Percentiles rank a stretch among this genome's conserved stretches.
Evolutionary conservation across 2,888 invertebrate species (phyloP).

Genomic region (Halocaridina rubra): DNA sequence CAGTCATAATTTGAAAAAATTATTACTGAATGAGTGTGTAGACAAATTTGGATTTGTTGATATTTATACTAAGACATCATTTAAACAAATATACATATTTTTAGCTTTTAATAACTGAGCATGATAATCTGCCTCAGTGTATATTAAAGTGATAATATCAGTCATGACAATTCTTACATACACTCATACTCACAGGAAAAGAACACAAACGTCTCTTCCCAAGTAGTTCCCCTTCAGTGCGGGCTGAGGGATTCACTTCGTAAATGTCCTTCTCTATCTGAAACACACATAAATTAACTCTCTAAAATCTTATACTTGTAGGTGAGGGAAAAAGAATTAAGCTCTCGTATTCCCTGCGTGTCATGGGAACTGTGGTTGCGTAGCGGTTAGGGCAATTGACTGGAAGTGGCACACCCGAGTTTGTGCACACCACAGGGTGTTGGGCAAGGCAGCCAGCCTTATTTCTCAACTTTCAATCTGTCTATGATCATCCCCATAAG

Average conservation of each 20-base stretch:
- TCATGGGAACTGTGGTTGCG: not conserved
- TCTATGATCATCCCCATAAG: too few species aligned
- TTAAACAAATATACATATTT: too few species aligned
- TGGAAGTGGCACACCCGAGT: not conserved
- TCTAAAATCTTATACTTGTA: not conserved
- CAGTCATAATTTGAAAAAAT: too few species aligned
- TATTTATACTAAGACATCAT: too few species aligned
- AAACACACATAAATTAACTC: not conserved
- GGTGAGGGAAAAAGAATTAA: not conserved
- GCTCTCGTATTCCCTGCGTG: too few species aligned
- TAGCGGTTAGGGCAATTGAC: not conserved
- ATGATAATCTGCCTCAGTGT: too few species aligned
- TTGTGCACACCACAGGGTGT: not conserved
- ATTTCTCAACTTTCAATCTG: too few species aligned
- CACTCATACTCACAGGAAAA: constrained; percentile 28
- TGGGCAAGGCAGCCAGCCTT: not conserved
- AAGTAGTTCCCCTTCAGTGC: constrained; percentile 42
- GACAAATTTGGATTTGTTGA: too few species aligned
- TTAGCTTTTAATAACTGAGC: too few species aligned
- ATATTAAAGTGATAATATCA: too few species aligned
- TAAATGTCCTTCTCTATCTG: constrained; percentile 22
- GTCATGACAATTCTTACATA: too few species aligned
- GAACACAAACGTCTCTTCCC: constrained; percentile 11
- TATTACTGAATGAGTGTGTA: too few species aligned
- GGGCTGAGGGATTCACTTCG: constrained; percentile 37